Conservation (phyloP, 2,797 vertebrate species). For the Pagetopsis macropterus region DNA sequence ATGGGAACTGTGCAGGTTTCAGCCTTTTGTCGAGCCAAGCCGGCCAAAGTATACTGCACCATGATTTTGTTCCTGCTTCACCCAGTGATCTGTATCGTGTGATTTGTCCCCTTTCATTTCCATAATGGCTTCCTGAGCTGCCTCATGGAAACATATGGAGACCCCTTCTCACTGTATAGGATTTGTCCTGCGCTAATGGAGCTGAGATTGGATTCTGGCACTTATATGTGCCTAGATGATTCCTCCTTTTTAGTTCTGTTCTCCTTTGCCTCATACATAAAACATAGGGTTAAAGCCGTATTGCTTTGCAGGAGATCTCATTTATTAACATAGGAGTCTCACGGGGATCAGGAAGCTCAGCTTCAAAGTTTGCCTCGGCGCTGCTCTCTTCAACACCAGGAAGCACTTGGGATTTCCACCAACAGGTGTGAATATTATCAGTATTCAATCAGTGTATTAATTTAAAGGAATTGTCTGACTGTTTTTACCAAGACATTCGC, state of each 20-base stretch:
- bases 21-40: slow-evolving; percentile 63
- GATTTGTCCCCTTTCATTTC: slow-evolving; percentile 85
- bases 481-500: not conserved
- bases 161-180: slow-evolving; percentile 81
- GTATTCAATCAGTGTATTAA: slow-evolving; percentile 30
- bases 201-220: slow-evolving; percentile 86
- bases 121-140: slow-evolving; percentile 85
- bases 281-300: slow-evolving; percentile 83
- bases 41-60: slow-evolving; percentile 68
- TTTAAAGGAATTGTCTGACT: slow-evolving; percentile 25
- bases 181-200: slow-evolving; percentile 87
- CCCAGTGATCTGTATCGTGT: slow-evolving; percentile 78
- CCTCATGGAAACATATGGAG: slow-evolving; percentile 81
- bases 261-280: slow-evolving; percentile 85
- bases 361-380: slow-evolving; percentile 68
- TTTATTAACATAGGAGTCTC: slow-evolving; percentile 85
- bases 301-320: slow-evolving; percentile 80
- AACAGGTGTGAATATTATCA: slow-evolving; percentile 63
- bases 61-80: slow-evolving; percentile 73
- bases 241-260: slow-evolving; percentile 83
- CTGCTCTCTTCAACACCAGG: slow-evolving; percentile 59
- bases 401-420: slow-evolving; percentile 58
- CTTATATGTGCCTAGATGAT: slow-evolving; percentile 83
- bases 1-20: slow-evolving; percentile 50
- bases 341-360: slow-evolving; percentile 74